Conservation (phyloP, 2,888 invertebrate genomes). For the Parnassius glacialis region DNA sequence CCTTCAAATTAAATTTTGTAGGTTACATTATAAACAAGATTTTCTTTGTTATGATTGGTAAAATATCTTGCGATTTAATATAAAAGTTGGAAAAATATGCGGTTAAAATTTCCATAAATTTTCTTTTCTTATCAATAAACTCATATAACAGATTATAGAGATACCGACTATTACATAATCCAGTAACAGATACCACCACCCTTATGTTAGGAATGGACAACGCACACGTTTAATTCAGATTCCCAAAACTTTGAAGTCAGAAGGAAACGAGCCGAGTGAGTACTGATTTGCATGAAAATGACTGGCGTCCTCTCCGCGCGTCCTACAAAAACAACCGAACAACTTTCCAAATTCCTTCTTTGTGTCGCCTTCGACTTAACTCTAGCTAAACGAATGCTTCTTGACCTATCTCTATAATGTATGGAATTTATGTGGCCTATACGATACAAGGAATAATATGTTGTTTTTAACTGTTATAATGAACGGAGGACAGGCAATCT, state of each 20-base stretch:
- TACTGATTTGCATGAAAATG: constrained; percentile 70
- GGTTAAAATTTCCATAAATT: too few relatives aligned
- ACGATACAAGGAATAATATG: too few relatives aligned
- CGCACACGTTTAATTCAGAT: constrained; percentile 29
- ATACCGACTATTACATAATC: not conserved
- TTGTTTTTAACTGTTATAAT: too few relatives aligned
- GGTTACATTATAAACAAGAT: too few relatives aligned
- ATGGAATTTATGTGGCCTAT: constrained; percentile 7
- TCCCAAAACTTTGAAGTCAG: constrained; percentile 23
- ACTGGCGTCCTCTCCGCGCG: constrained; percentile 40
- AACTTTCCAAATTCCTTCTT: constrained; percentile 62
- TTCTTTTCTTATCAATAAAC: too few relatives aligned
- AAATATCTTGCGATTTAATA: too few relatives aligned
- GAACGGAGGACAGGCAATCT: too few relatives aligned
- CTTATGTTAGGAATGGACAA: constrained; percentile 29
- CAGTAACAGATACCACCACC: constrained; percentile 14
- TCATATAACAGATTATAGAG: not conserved
- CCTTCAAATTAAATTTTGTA: too few relatives aligned
- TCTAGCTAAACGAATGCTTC: not conserved
- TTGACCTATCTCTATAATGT: constrained; percentile 15
- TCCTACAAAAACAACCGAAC: constrained; percentile 50
- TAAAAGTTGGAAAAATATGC: too few relatives aligned
- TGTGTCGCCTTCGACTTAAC: constrained; percentile 5
- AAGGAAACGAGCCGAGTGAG: constrained; percentile 42
- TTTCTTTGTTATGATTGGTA: too few relatives aligned